Percentiles rank a stretch among this genome's conserved stretches.
These are phyloP conservation scores for Lycodopsis pacificus DNA, from an alignment of 2,797 vertebrate species.

Conservation along the genomic window DNA sequence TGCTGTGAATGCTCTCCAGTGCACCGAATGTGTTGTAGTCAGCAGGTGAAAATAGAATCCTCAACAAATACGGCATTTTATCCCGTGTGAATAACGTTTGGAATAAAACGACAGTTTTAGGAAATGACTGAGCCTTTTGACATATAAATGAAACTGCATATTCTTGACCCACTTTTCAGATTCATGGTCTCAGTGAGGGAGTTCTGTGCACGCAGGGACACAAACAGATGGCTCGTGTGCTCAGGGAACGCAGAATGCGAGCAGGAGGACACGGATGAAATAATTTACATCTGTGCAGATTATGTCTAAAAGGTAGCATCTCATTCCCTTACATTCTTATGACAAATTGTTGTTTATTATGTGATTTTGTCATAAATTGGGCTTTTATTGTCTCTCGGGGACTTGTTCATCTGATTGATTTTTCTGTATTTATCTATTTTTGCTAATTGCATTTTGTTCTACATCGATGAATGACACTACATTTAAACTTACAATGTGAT, in stretches of 20 bases:
- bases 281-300: not conserved
- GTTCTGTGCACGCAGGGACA: not conserved
- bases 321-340: not conserved
- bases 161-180: not conserved
- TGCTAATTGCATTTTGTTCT: not conserved
- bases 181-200: not conserved
- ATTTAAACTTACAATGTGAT: not conserved
- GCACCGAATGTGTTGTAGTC: constrained; percentile 13
- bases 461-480: not conserved
- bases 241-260: not conserved
- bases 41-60: constrained; percentile 13
- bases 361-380: not conserved
- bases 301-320: not conserved
- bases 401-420: not conserved
- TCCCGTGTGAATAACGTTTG: constrained; percentile 2
- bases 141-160: not conserved
- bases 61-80: not conserved
- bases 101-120: not conserved
- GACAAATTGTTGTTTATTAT: not conserved
- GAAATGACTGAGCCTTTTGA: not conserved
- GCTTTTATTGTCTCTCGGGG: not conserved
- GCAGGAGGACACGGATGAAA: not conserved
- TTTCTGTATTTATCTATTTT: not conserved
- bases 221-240: constrained; percentile 1
- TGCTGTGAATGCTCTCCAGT: constrained; percentile 12